Evolutionary conservation across 2,797 vertebrate species (phyloP).

Genomic region (Rachycentron canadum): DNA sequence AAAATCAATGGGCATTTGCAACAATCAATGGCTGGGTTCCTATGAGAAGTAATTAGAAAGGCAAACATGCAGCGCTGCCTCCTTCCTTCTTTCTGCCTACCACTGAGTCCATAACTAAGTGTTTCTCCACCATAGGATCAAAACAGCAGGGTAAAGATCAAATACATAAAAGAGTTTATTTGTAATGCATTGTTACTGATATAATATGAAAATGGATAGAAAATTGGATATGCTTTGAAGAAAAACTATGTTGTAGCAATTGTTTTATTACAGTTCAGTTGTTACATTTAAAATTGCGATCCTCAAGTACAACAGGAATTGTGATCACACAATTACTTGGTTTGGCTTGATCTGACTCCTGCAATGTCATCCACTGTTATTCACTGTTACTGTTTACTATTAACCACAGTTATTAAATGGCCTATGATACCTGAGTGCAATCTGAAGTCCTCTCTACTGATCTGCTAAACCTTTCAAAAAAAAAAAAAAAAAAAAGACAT

Average conservation of each 20-base stretch:
- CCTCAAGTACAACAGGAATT: background rate
- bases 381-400: too few species aligned
- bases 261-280: background rate
- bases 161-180: background rate
- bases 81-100: slow-evolving; percentile 39
- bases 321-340: background rate
- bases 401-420: background rate
- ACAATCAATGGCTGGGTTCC: slow-evolving; percentile 79
- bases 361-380: background rate
- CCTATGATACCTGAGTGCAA: too few species aligned
- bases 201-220: background rate
- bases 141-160: slow-evolving; percentile 32
- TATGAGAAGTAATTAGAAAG: slow-evolving; percentile 85
- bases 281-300: background rate
- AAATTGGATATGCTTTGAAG: background rate
- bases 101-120: slow-evolving; percentile 22
- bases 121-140: slow-evolving; percentile 32
- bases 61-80: slow-evolving; percentile 65
- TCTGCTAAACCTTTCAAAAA: background rate
- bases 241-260: background rate
- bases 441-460: too few species aligned
- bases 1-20: slow-evolving; percentile 82
- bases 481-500: background rate
- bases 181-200: background rate
- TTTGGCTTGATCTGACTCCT: too few species aligned